Conservation (phyloP, 2,113 vertebrate species). For the Muscicapa adusta region DNA sequence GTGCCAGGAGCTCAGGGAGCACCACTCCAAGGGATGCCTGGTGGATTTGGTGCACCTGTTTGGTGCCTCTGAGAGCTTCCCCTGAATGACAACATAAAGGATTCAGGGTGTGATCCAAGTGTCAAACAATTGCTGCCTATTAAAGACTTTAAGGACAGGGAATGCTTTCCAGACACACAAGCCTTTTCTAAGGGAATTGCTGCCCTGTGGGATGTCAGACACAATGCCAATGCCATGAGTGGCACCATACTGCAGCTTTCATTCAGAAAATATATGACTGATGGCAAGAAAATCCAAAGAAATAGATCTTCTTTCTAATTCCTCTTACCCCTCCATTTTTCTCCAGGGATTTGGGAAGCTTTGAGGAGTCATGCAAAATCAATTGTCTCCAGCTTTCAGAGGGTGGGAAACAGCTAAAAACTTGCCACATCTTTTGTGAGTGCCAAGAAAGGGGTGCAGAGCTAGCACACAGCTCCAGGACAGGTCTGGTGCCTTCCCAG, state of each 20-base stretch:
- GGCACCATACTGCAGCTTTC: slow-evolving; percentile 33
- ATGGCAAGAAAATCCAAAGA: not conserved
- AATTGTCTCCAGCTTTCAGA: not conserved
- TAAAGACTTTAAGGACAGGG: not conserved
- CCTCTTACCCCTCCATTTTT: not conserved
- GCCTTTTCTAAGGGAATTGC: not conserved
- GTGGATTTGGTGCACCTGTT: not conserved
- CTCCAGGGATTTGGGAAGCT: not conserved
- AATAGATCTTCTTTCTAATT: not conserved
- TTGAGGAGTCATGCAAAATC: not conserved
- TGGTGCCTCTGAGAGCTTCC: not conserved
- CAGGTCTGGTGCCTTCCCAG: not conserved
- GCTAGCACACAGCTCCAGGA: not conserved
- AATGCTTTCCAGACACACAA: slow-evolving; percentile 20
- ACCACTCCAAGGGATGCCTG: not conserved
- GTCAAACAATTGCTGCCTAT: not conserved
- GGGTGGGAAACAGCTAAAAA: not conserved
- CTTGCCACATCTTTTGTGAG: not conserved
- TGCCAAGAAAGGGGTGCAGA: not conserved
- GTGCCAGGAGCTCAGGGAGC: not conserved
- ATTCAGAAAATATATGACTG: slow-evolving; percentile 2
- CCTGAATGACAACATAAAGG: not conserved
- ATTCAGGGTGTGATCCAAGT: not conserved
- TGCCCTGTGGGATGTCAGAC: not conserved
- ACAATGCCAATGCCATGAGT: not conserved